Evolutionary conservation across 2,888 invertebrate genomes (phyloP).

Genomic region (Drosophila tanythrix): DNA sequence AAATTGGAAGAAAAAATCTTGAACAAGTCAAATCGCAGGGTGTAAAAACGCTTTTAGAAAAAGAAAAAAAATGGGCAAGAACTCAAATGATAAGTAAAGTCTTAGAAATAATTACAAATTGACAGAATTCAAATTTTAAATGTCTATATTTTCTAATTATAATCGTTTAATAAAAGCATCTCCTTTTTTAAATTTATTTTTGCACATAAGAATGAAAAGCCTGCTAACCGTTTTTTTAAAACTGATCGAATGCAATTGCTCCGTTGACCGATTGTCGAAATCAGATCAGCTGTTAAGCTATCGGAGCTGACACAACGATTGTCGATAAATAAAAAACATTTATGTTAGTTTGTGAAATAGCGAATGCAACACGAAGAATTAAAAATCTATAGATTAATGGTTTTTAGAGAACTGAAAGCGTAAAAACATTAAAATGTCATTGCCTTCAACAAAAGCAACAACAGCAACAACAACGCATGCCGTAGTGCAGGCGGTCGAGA

Average conservation of each 20-base stretch:
- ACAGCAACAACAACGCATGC: slow-evolving; percentile 64
- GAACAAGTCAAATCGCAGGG: slow-evolving; percentile 9
- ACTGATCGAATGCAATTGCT: not conserved
- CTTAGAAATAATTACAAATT: not conserved
- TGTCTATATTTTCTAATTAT: not conserved
- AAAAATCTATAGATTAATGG: not conserved
- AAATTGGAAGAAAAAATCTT: not conserved
- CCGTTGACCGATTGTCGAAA: slow-evolving; percentile 3
- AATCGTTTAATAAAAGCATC: not conserved
- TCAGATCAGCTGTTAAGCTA: slow-evolving; percentile 7
- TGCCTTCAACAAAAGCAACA: slow-evolving; percentile 56
- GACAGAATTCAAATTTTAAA: not conserved
- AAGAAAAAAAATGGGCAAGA: not conserved
- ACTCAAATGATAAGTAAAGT: not conserved
- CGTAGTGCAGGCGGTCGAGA: slow-evolving; percentile 66
- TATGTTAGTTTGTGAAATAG: slow-evolving; percentile 40
- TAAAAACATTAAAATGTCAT: slow-evolving; percentile 43
- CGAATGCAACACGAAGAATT: slow-evolving; percentile 4
- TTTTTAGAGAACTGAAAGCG: not conserved
- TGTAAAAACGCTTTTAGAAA: slow-evolving; percentile 4
- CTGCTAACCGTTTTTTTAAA: not conserved
- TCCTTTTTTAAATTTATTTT: not conserved
- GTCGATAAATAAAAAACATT: slow-evolving; percentile 12
- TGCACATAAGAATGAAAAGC: not conserved
- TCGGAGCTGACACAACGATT: not conserved